phyloP scores from a whole-genome alignment of 2,888 invertebrate species.

The Erebia aethiops region DNA sequence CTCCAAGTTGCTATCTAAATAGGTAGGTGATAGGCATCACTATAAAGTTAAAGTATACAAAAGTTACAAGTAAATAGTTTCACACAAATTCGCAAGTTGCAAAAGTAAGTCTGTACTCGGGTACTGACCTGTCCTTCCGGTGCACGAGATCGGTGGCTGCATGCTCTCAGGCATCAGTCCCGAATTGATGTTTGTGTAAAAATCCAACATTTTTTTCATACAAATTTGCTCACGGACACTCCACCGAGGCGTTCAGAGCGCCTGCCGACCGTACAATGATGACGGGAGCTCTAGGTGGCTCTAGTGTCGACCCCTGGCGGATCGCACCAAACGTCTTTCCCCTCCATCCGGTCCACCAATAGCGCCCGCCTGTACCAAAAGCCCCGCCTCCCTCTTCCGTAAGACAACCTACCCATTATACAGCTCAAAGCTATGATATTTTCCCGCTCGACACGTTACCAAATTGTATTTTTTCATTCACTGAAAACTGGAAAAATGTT shows the following conservation, averaged over 20 bases:
- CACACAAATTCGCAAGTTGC: constrained; percentile 35
- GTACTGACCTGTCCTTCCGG: constrained; percentile 85
- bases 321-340: constrained; percentile 50
- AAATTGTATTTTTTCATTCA: constrained; percentile 67
- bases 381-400: constrained; percentile 62
- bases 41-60: neutral
- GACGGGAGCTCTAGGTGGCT: constrained; percentile 33
- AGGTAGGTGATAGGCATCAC: neutral
- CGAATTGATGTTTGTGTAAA: constrained; percentile 85
- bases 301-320: constrained; percentile 43
- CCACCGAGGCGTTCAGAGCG: constrained; percentile 51
- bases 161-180: constrained; percentile 83
- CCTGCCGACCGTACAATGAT: constrained; percentile 59
- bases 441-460: constrained; percentile 61
- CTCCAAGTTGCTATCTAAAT: too few species aligned
- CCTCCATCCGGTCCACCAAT: constrained; percentile 61
- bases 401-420: constrained; percentile 73
- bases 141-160: constrained; percentile 84
- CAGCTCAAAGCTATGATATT: constrained; percentile 69
- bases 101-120: neutral
- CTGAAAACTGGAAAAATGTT: constrained; percentile 50
- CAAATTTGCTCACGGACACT: constrained; percentile 49
- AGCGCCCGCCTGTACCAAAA: constrained; percentile 39
- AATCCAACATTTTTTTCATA: constrained; percentile 85
- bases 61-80: neutral